These are phyloP conservation scores for Nemurella pictetii DNA, from an alignment of 2,888 invertebrate genomes.

Conservation along the genomic window DNA sequence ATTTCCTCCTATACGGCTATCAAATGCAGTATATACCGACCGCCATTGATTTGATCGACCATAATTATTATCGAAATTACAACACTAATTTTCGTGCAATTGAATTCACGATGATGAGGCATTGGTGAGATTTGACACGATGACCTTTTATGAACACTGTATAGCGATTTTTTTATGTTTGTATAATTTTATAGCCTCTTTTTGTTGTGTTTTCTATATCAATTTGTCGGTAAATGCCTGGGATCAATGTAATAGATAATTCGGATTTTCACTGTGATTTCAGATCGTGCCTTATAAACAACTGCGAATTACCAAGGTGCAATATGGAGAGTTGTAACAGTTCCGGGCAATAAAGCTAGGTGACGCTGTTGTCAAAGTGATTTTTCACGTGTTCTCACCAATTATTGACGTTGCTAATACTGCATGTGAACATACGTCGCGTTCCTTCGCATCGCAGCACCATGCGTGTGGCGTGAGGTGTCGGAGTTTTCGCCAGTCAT, in stretches of 20 bases:
- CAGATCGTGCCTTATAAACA: neutral
- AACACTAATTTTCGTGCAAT: neutral
- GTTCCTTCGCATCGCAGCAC: too few relatives aligned
- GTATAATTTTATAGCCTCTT: neutral
- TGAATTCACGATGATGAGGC: neutral
- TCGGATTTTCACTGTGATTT: neutral
- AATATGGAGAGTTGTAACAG: too few relatives aligned
- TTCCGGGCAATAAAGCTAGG: too few relatives aligned
- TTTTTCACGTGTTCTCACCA: too few relatives aligned
- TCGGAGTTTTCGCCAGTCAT: too few relatives aligned
- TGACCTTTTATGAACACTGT: neutral
- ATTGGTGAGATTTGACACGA: neutral
- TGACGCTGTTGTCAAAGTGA: too few relatives aligned
- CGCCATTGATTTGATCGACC: neutral
- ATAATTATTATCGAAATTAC: neutral
- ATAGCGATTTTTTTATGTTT: neutral
- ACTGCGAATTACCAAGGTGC: neutral
- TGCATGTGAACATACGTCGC: too few relatives aligned
- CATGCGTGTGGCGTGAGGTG: too few relatives aligned
- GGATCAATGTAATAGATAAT: neutral
- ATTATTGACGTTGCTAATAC: too few relatives aligned
- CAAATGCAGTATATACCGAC: neutral
- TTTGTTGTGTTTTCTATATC: neutral
- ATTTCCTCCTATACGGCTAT: constrained; percentile 8
- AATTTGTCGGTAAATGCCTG: neutral